Evolutionary conservation across 2,797 vertebrate genomes (phyloP).

Genomic region (Alosa sapidissima): DNA sequence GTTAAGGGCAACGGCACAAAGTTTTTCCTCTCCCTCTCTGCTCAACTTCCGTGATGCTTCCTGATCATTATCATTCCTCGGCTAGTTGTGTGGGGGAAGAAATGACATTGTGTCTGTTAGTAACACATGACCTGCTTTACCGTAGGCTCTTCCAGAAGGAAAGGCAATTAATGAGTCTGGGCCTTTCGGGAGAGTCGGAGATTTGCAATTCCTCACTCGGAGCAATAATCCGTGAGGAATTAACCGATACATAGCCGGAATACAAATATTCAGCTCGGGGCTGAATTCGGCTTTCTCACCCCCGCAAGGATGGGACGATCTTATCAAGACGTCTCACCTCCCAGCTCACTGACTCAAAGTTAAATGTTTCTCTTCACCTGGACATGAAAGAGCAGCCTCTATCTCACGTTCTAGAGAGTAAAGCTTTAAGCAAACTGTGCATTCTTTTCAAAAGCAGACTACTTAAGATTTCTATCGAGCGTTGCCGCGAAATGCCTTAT

Average conservation of each 20-base stretch:
- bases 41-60: neutral
- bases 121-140: conserved; percentile 63
- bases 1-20: neutral
- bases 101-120: conserved; percentile 55
- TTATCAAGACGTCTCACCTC: conserved; percentile 3
- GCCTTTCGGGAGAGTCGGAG: conserved; percentile 58
- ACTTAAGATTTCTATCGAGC: neutral
- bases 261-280: conserved; percentile 34
- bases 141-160: conserved; percentile 64
- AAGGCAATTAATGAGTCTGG: conserved; percentile 73
- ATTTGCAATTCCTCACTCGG: conserved; percentile 41
- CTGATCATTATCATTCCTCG: conserved; percentile 47
- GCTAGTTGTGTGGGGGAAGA: conserved; percentile 34
- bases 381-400: conserved; percentile 1
- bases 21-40: neutral
- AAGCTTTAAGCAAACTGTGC: neutral
- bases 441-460: neutral
- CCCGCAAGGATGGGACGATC: neutral
- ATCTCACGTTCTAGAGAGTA: neutral
- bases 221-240: conserved; percentile 34
- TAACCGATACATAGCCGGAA: conserved; percentile 45
- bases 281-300: neutral
- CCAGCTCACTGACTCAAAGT: conserved; percentile 12
- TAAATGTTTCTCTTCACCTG: conserved; percentile 24
- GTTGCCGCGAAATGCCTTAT: neutral